phyloP scores from a whole-genome alignment of 2,888 invertebrate genomes.

The Trichogramma evanescens region DNA sequence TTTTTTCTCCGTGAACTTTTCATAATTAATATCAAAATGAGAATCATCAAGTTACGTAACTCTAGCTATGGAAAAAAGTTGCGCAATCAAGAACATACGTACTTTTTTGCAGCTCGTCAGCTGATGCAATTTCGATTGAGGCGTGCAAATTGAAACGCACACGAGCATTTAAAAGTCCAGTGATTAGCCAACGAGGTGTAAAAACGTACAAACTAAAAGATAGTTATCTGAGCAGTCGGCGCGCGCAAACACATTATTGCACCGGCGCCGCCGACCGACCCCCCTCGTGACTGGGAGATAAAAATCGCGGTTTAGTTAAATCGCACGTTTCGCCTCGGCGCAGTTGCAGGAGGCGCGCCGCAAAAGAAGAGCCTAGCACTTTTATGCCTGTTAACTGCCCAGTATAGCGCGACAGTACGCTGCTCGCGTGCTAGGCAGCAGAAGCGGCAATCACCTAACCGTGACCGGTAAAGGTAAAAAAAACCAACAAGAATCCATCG shows the following conservation, averaged over 20 bases:
- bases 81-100: no score
- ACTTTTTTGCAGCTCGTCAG: no score
- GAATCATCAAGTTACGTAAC: neutral
- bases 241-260: no score
- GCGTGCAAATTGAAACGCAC: no score
- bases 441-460: slow-evolving; percentile 7
- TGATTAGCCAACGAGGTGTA: no score
- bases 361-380: slow-evolving; percentile 1
- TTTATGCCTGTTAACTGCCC: slow-evolving; percentile 22
- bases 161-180: no score
- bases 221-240: no score
- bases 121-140: no score
- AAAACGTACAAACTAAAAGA: no score
- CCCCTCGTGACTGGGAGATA: slow-evolving; percentile 4
- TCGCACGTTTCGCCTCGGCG: neutral
- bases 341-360: no score
- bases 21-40: neutral
- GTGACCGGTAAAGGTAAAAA: slow-evolving; percentile 4
- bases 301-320: slow-evolving; percentile 1
- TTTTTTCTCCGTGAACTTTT: neutral
- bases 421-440: slow-evolving; percentile 13
- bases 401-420: slow-evolving; percentile 10
- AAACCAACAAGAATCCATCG: no score
- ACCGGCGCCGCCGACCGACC: neutral
- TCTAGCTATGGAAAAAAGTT: neutral